phyloP scores from a whole-genome alignment of 1,140 invertebrate species.

The Bombus pascuorum region DNA sequence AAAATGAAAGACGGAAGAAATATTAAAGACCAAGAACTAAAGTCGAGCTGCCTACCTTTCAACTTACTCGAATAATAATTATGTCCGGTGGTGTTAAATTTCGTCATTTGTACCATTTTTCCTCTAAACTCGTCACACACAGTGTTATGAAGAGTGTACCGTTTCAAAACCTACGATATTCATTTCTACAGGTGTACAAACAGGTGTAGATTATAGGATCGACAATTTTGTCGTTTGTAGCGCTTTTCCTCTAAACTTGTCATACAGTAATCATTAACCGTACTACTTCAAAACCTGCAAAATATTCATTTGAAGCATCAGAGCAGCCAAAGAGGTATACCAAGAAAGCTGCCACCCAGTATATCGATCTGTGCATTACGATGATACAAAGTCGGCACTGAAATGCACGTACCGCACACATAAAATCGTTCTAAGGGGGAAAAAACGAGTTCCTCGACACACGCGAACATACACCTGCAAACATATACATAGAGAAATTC shows the following conservation, averaged over 20 bases:
- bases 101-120: not conserved
- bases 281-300: no score
- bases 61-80: no score
- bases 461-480: not conserved
- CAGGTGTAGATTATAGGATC: not conserved
- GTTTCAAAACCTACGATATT: no score
- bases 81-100: not conserved
- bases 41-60: no score
- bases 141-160: not conserved
- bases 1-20: no score
- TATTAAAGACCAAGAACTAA: no score
- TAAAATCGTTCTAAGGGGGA: conserved; percentile 43
- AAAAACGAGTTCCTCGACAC: conserved; percentile 21
- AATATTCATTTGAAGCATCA: not conserved
- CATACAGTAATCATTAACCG: not conserved
- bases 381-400: conserved; percentile 53
- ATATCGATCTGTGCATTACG: conserved; percentile 40
- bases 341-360: conserved; percentile 28
- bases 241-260: not conserved
- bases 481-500: not conserved
- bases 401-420: conserved; percentile 51
- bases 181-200: no score
- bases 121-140: not conserved
- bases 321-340: not conserved
- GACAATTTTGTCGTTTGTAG: not conserved